Base-by-base conservation (phyloP, 2,113 vertebrate genomes). In the Gallinago media region DNA sequence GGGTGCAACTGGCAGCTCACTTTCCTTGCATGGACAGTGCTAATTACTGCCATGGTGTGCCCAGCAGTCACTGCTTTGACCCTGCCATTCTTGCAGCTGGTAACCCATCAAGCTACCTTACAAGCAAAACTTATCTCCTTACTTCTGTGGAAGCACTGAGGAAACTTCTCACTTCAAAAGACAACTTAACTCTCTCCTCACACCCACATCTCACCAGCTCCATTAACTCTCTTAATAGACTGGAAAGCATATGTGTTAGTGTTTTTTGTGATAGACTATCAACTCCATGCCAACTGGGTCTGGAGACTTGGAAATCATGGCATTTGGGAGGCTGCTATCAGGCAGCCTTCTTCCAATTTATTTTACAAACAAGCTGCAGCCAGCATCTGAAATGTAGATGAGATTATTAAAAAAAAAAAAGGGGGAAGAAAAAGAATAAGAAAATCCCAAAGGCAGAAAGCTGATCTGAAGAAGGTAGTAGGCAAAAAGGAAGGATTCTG, bases 221-320 rank as follows among this genome's bases (percentile, higher is more conserved):
- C 74, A 83, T 94, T 92, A 93, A 61, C 54, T 93, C 77, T 82
- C 26, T 68, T 77, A 83, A 88, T 80, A 74, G 66, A 61, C 52
- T 84, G 54, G 50, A 88, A 95, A 88, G 34, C 31, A 54, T 47
- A 76, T 27, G 15, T 49, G n/a, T 68, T 76, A 66, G 23, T 66
- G n/a, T 8, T 55, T 78, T 79, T 75, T 66, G 62, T 88, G 56
- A 66, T 42, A 89, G 76, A 31, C 76, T 85, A 40, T 36, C 40
- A 75, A 6, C 40, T 89, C 32, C 47, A 50, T 68, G 85, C 52
- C 78, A 95, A 12, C n/a, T 79, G 61, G 21, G 47, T 66, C 88
- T 91, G 75, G 20, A 81, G 36, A 65, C 42, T 36, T 77, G 56
- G 56, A 96, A 92, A 85, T 70, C 14, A 16, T 40, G 58, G 74